phyloP scores from a whole-genome alignment of 2,797 vertebrate genomes.

The Sebastes hubbsi region DNA sequence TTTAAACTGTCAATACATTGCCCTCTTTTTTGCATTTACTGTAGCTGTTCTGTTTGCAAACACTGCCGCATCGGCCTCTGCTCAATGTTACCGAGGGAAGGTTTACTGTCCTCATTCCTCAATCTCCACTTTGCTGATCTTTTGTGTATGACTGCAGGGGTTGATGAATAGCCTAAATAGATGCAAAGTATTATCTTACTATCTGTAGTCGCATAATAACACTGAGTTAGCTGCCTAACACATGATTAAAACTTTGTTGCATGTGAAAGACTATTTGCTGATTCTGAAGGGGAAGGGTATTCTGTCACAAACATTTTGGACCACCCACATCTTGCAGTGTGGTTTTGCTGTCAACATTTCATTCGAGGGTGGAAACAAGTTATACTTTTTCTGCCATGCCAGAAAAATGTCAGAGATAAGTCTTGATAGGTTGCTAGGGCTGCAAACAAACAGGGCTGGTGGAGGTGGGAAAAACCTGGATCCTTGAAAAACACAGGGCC shows the following conservation, averaged over 20 bases:
- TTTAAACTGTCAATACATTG: neutral
- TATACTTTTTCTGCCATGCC: neutral
- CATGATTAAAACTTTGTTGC: neutral
- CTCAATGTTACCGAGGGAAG: neutral
- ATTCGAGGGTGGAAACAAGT: neutral
- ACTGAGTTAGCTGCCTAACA: neutral
- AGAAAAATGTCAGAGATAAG: neutral
- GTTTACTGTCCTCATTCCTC: constrained; percentile 7
- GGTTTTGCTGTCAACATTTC: neutral
- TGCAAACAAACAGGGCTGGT: constrained; percentile 30
- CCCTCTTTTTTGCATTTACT: neutral
- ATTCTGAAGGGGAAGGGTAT: neutral
- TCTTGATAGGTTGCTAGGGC: neutral
- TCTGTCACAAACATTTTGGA: neutral
- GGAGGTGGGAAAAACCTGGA: constrained; percentile 11
- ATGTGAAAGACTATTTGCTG: neutral
- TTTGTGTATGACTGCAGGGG: neutral
- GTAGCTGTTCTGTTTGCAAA: constrained; percentile 2
- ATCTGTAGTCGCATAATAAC: neutral
- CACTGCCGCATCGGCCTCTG: neutral
- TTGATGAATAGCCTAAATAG: constrained; percentile 1
- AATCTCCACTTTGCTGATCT: neutral
- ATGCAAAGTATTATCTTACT: constrained; percentile 4
- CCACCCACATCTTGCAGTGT: constrained; percentile 6
- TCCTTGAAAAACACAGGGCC: constrained; percentile 29